Evolutionary conservation across 1,140 invertebrate species (phyloP).

Genomic region (Ditylenchus dipsaci): DNA sequence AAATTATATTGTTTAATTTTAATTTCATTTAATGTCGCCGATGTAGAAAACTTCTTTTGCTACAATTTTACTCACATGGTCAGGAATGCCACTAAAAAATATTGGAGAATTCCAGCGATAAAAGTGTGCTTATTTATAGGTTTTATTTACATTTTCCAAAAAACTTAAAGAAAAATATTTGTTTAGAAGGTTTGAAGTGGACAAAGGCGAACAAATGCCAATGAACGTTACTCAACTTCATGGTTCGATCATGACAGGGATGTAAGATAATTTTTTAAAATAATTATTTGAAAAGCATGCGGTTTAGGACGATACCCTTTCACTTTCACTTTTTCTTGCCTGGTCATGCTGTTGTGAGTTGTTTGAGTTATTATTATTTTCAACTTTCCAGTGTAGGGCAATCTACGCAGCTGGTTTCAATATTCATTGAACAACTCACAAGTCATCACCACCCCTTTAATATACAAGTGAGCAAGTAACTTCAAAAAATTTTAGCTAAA

Average conservation of each 20-base stretch:
- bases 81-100: not conserved
- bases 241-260: not conserved
- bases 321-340: not conserved
- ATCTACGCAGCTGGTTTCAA: not conserved
- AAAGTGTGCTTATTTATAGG: constrained; percentile 10
- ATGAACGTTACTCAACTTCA: not conserved
- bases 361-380: not conserved
- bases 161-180: not conserved
- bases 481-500: no score
- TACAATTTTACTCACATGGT: not conserved
- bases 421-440: not conserved
- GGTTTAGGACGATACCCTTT: not conserved
- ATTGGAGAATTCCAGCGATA: not conserved
- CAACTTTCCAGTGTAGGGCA: no score
- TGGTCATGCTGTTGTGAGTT: not conserved
- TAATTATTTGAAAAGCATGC: not conserved
- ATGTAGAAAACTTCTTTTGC: constrained; percentile 3
- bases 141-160: not conserved
- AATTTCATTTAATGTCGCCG: no score
- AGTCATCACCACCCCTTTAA: not conserved
- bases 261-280: not conserved
- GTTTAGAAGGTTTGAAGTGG: not conserved
- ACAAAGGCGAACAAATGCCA: not conserved
- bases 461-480: not conserved
- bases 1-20: no score